phyloP scores from a whole-genome alignment of 2,113 vertebrate species.

The Neolamprologus toae region DNA sequence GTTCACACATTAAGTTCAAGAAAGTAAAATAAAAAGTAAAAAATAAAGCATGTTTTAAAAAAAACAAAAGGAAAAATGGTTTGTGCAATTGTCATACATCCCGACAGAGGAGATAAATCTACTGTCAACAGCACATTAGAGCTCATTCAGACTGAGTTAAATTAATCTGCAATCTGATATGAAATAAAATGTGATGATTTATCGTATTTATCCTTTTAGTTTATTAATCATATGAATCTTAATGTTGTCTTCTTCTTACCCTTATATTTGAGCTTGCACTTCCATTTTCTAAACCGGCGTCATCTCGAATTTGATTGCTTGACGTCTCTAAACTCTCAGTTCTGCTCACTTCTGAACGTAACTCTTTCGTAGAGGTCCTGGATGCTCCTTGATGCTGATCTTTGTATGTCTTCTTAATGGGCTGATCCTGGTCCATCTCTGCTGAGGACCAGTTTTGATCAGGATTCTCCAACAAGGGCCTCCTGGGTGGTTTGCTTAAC shows the following conservation, averaged over 20 bases:
- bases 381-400: slow-evolving; percentile 6
- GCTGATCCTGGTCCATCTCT: not conserved
- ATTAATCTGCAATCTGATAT: not conserved
- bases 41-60: not conserved
- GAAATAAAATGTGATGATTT: not conserved
- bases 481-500: slow-evolving; percentile 13
- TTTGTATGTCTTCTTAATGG: not conserved
- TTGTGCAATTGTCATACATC: not conserved
- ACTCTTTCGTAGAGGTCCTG: slow-evolving; percentile 1
- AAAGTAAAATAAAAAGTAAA: not conserved
- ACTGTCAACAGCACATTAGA: not conserved
- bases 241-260: not conserved
- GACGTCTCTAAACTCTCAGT: not conserved
- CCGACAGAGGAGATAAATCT: not conserved
- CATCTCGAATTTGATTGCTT: not conserved
- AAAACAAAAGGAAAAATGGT: not conserved
- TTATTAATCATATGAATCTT: not conserved
- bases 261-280: not conserved
- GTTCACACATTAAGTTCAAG: not conserved
- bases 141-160: not conserved
- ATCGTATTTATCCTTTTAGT: not conserved
- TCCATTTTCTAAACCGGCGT: not conserved
- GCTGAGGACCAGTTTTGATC: not conserved
- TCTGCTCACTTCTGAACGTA: not conserved
- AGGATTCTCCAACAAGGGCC: not conserved